Base-by-base conservation (phyloP, 2,113 vertebrate genomes). In the Arothron firmamentum region DNA sequence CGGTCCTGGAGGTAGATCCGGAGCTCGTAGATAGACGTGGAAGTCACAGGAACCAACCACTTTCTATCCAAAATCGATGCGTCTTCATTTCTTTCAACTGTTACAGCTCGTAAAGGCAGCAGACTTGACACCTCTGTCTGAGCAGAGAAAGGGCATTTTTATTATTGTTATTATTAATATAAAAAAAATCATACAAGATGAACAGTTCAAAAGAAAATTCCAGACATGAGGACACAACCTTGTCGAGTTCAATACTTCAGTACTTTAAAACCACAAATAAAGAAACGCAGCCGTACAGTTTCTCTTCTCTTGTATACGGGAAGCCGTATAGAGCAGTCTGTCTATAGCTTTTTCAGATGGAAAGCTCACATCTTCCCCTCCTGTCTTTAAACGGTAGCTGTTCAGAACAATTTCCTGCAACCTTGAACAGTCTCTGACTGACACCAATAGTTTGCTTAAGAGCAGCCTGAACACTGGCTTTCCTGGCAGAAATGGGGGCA, bases 1-100 rank as follows among this genome's bases (percentile, higher is more conserved):
- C 85, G 3, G 21, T 90, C 86, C 83, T 88, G 87, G 87, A 91
- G 87, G 86, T 84, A 84, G 82, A 87, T 78, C 88, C 82, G 76
- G 72, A 69, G 81, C 21, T 23, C 3, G 21, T 3, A 23, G 21
- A 23, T 23, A 23, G 21, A 23, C 21, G 21, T 23, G 21, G 21
- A 23, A 23, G 21, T 23, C 3, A 23, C 21, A 23, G 21, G 21
- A 23, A 23, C 21, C 21, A 23, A 23, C 21, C 21, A 23, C 21
- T 23, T 23, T 3, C 2, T 2, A 23, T 23, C 21, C 21, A 23
- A 3, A 23, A 23, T 23, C 21, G 21, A 23, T 23, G 21, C 21
- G 21, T 23, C 21, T 23, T 23, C 21, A 23, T 3, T 23, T 23
- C 21, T 23, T 23, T 2, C 21, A 23, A 3, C 21, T 23, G 21